Evolutionary conservation across 2,797 vertebrate genomes (phyloP).

Genomic region (Petrocephalus sullivani): DNA sequence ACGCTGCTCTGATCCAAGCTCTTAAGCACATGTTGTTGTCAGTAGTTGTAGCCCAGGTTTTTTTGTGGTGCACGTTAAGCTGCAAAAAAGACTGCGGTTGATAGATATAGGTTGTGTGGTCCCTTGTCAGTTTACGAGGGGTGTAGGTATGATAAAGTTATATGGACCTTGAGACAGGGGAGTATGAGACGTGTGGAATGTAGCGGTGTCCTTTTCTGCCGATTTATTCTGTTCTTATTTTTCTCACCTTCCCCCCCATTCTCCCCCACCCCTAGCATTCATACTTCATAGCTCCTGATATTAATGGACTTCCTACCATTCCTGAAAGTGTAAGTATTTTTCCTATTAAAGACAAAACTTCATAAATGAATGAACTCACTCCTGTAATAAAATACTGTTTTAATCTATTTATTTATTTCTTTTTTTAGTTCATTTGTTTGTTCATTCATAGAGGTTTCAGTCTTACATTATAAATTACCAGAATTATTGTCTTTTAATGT

Average conservation of each 20-base stretch:
- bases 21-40: constrained; percentile 57
- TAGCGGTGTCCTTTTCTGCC: constrained; percentile 5
- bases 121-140: background rate
- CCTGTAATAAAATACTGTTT: background rate
- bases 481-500: background rate
- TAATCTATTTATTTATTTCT: background rate
- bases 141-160: background rate
- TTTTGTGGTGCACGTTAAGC: background rate
- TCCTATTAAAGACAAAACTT: background rate
- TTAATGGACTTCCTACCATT: constrained; percentile 91
- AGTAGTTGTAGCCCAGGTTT: background rate
- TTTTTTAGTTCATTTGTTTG: background rate
- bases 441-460: background rate
- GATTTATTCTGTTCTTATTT: constrained; percentile 38
- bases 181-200: background rate
- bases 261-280: constrained; percentile 68
- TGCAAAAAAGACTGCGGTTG: background rate
- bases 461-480: background rate
- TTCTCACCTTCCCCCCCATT: background rate
- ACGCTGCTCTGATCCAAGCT: constrained; percentile 65
- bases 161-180: background rate
- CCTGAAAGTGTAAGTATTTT: constrained; percentile 89
- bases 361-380: background rate
- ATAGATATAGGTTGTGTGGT: background rate
- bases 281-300: constrained; percentile 92